Conservation (phyloP, 2,797 vertebrate species). For the Poliocrania exsul region DNA sequence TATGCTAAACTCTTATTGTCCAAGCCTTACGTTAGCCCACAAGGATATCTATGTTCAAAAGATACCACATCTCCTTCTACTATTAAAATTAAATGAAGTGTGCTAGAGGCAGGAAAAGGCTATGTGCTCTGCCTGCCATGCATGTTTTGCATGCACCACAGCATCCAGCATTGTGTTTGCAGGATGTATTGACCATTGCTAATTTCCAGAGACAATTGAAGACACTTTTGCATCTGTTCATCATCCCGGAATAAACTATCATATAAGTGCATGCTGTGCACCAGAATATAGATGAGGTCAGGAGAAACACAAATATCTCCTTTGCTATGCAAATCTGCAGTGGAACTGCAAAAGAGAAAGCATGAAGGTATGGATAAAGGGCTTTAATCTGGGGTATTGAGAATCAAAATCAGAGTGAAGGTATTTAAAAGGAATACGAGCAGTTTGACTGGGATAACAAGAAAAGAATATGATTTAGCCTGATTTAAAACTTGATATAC, state of each 20-base stretch:
- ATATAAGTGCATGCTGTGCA: slow-evolving; percentile 44
- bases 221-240: slow-evolving; percentile 66
- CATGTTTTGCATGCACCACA: slow-evolving; percentile 38
- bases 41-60: slow-evolving; percentile 66
- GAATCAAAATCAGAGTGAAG: slow-evolving; percentile 40
- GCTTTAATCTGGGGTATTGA: slow-evolving; percentile 33
- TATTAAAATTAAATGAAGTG: slow-evolving; percentile 78
- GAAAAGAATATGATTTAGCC: background rate
- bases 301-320: slow-evolving; percentile 40
- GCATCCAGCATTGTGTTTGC: slow-evolving; percentile 46
- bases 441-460: background rate
- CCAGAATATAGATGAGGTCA: slow-evolving; percentile 65
- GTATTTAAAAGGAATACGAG: background rate
- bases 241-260: slow-evolving; percentile 56
- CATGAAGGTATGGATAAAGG: slow-evolving; percentile 58
- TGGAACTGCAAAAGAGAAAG: slow-evolving; percentile 30
- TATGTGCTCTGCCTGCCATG: slow-evolving; percentile 51
- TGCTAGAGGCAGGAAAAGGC: slow-evolving; percentile 73
- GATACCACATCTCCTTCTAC: slow-evolving; percentile 66
- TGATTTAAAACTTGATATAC: background rate
- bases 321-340: slow-evolving; percentile 54
- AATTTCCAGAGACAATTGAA: slow-evolving; percentile 71
- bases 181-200: slow-evolving; percentile 58
- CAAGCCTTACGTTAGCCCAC: slow-evolving; percentile 57
- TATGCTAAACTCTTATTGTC: slow-evolving; percentile 57